Evolutionary conservation across 2,797 vertebrate species (phyloP).

Genomic region (Tokudaia tokunoshimensis): DNA sequence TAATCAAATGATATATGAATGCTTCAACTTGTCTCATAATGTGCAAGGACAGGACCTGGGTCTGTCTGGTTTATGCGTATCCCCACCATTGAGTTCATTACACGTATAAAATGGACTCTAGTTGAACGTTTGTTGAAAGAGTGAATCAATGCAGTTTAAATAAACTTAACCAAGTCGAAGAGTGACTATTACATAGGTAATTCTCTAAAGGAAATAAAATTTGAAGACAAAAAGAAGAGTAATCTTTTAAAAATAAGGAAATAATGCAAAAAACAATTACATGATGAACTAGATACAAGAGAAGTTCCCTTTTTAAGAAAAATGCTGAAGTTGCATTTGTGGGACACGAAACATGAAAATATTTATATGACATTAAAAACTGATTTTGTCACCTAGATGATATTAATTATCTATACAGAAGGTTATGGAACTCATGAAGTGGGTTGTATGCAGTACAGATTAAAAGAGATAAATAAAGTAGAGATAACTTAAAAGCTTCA

Average conservation of each 20-base stretch:
- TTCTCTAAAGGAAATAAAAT: constrained; percentile 41
- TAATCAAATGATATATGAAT: neutral
- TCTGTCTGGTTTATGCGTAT: neutral
- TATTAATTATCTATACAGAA: neutral
- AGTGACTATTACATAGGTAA: constrained; percentile 9
- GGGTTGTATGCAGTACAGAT: neutral
- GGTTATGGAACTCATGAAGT: neutral
- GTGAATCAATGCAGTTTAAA: neutral
- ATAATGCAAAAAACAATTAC: neutral
- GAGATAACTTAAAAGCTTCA: neutral
- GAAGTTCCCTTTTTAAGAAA: neutral
- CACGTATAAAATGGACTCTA: neutral
- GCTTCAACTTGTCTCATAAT: neutral
- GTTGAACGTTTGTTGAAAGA: neutral
- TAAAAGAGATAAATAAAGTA: constrained; percentile 34
- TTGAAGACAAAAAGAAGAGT: constrained; percentile 9
- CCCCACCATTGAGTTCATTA: neutral
- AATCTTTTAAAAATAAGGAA: constrained; percentile 40
- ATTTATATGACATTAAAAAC: constrained; percentile 23
- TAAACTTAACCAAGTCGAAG: neutral
- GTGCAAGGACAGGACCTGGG: neutral
- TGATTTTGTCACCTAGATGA: neutral
- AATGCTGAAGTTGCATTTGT: neutral
- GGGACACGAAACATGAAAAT: constrained; percentile 7
- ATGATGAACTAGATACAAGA: constrained; percentile 23